Evolutionary conservation across 2,797 vertebrate species (phyloP), one percentile per base, ranked within the genome.

Genomic region (Myotis myotis): DNA sequence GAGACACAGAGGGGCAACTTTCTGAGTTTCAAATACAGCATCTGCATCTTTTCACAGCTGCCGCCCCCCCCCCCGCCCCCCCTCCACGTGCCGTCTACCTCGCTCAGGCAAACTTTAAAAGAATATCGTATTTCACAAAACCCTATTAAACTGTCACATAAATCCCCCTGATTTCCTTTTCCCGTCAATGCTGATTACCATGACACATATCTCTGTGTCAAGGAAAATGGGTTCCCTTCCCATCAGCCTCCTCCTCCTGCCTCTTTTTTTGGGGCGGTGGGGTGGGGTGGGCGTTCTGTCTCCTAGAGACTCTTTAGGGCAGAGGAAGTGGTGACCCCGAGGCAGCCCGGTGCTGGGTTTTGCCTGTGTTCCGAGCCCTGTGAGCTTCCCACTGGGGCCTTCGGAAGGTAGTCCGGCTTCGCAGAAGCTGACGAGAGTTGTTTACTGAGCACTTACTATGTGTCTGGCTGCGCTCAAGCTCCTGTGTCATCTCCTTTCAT

Each of bases 141-240:
- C 95, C 96, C 97, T 95, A 98, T 98, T 98, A 98, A 98, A 98
- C 97, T 98, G 98, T 97, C 98, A 98, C 97, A 98, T 98, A 98
- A 98, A 98, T 98, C 97, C 98, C 96, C 95, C 94, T 93, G 95
- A 96, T 98, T 98, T 98, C 97, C 97, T 97, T 98, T 98, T 96
- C 97, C 96, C 19, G 82, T 98, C 98, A 96, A 23, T 96, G 93
- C 94, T 96, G 96, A 98, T 98, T 98, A 97, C 96, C 97, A 87
- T 16, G 81, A 88, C 96, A 97, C 97, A 96, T 97, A 95, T 96
- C 98, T 98, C 97, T 98, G 95, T 98, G 98, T 98, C 97, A 97
- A 94, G 95, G 82, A 95, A 96, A 97, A 96, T 94, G 96, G 70
- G 80, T 80, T 81, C 60, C 62, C n/a, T 96, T 94, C 91, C 96